Evolutionary conservation across 2,113 vertebrate species (phyloP).

Genomic region (Nanorana parkeri): DNA sequence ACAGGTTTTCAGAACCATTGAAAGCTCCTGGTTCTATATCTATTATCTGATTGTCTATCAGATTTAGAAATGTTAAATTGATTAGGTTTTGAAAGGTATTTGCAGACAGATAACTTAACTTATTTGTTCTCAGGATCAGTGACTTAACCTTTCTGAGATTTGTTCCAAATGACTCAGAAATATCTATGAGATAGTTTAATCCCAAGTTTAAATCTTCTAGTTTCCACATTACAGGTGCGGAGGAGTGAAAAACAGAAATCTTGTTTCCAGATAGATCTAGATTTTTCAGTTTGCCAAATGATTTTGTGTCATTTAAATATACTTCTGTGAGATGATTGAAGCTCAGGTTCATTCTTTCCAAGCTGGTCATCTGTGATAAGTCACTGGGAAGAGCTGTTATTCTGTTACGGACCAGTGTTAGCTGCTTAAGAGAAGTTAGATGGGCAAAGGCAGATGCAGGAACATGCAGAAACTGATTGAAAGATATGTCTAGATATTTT

Average conservation of each 20-base stretch:
- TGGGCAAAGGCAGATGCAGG: constrained; percentile 52
- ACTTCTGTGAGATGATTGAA: constrained; percentile 65
- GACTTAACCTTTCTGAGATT: constrained; percentile 62
- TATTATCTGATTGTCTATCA: constrained; percentile 66
- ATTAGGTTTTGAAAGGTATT: constrained; percentile 58
- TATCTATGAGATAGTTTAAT: constrained; percentile 59
- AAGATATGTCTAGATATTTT: constrained; percentile 62
- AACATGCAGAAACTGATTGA: constrained; percentile 57
- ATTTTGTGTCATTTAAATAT: constrained; percentile 64
- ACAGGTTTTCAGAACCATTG: constrained; percentile 62
- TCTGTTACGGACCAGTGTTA: constrained; percentile 63
- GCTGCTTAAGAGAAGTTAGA: constrained; percentile 46
- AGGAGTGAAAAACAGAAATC: constrained; percentile 53
- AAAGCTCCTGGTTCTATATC: constrained; percentile 61
- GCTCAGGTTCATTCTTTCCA: constrained; percentile 68
- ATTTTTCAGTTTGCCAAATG: constrained; percentile 59
- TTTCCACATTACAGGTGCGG: constrained; percentile 56
- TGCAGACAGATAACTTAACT: constrained; percentile 53
- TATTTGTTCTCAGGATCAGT: constrained; percentile 64
- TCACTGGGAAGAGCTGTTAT: constrained; percentile 60
- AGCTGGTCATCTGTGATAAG: constrained; percentile 51
- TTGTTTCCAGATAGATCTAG: constrained; percentile 66
- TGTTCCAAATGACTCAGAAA: constrained; percentile 61
- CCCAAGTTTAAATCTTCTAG: constrained; percentile 66
- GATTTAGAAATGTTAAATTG: constrained; percentile 60